These are phyloP conservation scores for Oenanthe melanoleuca DNA, from an alignment of 2,113 vertebrate genomes.

Conservation along the genomic window DNA sequence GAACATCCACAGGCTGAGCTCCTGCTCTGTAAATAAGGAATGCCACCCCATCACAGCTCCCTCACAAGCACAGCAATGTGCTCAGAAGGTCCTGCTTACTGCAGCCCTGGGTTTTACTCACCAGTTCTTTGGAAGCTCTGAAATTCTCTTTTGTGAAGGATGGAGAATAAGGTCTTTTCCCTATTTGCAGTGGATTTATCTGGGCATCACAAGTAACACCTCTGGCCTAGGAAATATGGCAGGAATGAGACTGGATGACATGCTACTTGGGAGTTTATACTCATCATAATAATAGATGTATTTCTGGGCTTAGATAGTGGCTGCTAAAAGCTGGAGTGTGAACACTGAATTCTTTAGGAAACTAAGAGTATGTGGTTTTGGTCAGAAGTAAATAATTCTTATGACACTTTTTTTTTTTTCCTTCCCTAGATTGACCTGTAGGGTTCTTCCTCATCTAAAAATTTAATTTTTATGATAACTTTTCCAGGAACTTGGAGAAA, in stretches of 20 bases:
- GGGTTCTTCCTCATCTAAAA: background rate
- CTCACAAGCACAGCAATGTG: background rate
- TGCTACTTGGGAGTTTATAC: background rate
- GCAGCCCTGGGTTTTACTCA: slow-evolving; percentile 58
- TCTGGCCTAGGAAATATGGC: slow-evolving; percentile 70
- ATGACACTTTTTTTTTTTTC: fast-evolving
- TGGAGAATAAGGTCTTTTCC: slow-evolving; percentile 48
- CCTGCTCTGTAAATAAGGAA: background rate
- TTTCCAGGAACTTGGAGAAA: background rate
- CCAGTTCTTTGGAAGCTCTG: slow-evolving; percentile 75
- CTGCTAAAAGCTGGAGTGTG: background rate
- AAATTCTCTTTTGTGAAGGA: slow-evolving; percentile 85
- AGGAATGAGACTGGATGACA: background rate
- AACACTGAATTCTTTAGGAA: background rate
- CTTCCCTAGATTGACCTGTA: background rate
- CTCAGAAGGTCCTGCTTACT: background rate
- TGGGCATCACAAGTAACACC: slow-evolving; percentile 80
- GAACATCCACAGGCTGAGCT: background rate
- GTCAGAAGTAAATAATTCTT: background rate
- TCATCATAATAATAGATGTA: background rate
- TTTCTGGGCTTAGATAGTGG: background rate
- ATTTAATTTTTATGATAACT: background rate
- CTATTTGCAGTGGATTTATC: slow-evolving; percentile 82
- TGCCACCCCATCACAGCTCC: background rate
- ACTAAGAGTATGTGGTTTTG: background rate